A percentile compares a stretch with the other conserved stretches of the same genome.
Conservation (phyloP, 2,888 invertebrate species). For the Venustoraphidia nigricollis region DNA sequence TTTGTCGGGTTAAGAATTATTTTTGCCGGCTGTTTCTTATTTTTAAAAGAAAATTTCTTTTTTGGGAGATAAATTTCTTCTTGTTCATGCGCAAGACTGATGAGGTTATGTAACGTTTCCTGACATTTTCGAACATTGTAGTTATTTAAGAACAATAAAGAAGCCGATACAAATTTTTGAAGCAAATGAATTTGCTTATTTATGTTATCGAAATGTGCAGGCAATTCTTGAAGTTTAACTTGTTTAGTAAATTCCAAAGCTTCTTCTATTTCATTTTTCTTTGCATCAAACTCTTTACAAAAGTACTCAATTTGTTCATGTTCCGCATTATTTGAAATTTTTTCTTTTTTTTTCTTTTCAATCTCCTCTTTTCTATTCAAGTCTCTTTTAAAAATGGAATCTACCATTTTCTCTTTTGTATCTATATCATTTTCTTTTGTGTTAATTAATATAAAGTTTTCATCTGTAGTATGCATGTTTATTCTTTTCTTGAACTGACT, state of each 20-base stretch:
- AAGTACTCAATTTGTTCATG: conserved; percentile 58
- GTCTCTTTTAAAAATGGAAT: conserved; percentile 36
- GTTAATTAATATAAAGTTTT: no score
- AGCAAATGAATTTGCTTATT: conserved; percentile 56
- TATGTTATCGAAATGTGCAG: conserved; percentile 49
- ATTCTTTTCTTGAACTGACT: conserved; percentile 1
- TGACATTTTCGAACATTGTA: conserved; percentile 70
- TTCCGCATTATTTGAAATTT: conserved; percentile 41
- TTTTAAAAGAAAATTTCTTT: conserved; percentile 76
- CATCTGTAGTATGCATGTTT: no score
- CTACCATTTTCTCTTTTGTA: conserved; percentile 27
- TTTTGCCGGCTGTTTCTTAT: conserved; percentile 33
- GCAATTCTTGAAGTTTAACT: conserved; percentile 34
- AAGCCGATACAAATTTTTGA: conserved; percentile 64
- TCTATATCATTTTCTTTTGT: conserved; percentile 16
- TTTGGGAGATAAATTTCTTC: conserved; percentile 63
- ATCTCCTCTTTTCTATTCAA: conserved; percentile 47
- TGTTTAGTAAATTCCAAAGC: conserved; percentile 35
- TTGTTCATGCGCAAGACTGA: conserved; percentile 50
- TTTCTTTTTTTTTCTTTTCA: conserved; percentile 46
- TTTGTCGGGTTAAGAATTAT: conserved; percentile 16
- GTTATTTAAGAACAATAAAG: conserved; percentile 63
- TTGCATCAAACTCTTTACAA: conserved; percentile 48
- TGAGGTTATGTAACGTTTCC: conserved; percentile 53
- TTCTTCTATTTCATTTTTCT: conserved; percentile 47